These are phyloP conservation scores for Noctua comes DNA, from an alignment of 2,888 invertebrate species.

Conservation along the genomic window DNA sequence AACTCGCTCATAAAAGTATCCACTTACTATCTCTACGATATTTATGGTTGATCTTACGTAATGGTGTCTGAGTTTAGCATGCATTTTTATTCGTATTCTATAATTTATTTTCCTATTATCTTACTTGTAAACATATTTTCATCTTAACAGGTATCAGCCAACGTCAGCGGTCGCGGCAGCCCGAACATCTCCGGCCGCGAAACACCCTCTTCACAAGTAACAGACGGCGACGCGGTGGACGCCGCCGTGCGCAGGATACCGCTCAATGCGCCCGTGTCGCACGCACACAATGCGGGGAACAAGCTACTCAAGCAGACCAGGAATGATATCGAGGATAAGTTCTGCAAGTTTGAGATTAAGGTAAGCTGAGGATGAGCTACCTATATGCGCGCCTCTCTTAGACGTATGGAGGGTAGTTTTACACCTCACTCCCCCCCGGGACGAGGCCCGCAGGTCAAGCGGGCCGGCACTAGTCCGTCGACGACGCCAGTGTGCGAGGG, in stretches of 20 bases:
- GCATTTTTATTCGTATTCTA: background rate
- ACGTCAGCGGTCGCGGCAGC: constrained; percentile 97
- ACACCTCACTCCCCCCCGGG: no score
- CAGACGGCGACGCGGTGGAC: constrained; percentile 93
- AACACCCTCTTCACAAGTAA: constrained; percentile 98
- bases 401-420: no score
- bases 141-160: constrained; percentile 92
- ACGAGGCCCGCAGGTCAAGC: no score
- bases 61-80: background rate
- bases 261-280: constrained; percentile 77
- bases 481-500: no score
- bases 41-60: no score
- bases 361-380: constrained; percentile 65
- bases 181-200: constrained; percentile 99
- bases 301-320: constrained; percentile 95
- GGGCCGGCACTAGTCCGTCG: no score
- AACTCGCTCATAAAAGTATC: background rate
- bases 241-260: constrained; percentile 82
- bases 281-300: constrained; percentile 83
- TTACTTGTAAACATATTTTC: no score
- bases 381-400: no score
- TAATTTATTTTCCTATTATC: no score
- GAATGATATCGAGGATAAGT: constrained; percentile 99
- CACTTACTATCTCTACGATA: background rate
- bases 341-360: constrained; percentile 99